Conservation (phyloP, 2,888 invertebrate genomes). For the Heliconius erato region DNA sequence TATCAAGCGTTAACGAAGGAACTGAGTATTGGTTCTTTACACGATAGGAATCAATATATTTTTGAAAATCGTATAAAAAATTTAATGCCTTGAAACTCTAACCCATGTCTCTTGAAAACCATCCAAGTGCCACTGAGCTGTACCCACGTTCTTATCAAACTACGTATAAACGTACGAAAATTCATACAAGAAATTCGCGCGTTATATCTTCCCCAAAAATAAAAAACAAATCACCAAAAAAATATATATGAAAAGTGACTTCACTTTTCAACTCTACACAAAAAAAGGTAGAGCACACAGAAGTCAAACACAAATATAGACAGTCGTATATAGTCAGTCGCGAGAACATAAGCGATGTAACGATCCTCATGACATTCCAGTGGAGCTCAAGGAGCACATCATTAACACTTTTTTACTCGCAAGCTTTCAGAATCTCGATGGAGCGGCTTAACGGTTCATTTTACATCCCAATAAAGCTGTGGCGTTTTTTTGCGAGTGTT, state of each 20-base stretch:
- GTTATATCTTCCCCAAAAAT: background rate
- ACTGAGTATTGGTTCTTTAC: too few relatives aligned
- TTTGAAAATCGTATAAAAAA: too few relatives aligned
- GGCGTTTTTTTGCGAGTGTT: constrained; percentile 2
- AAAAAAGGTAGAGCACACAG: background rate
- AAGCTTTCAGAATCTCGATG: constrained; percentile 22
- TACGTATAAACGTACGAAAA: too few relatives aligned
- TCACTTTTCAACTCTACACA: background rate
- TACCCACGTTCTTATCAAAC: too few relatives aligned
- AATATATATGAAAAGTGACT: background rate
- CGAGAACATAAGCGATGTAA: constrained; percentile 7
- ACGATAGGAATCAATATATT: too few relatives aligned
- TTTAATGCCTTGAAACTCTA: too few relatives aligned
- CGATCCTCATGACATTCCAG: constrained; percentile 28
- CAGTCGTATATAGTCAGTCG: background rate
- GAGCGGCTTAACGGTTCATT: constrained; percentile 27
- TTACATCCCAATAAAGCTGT: constrained; percentile 31
- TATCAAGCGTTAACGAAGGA: too few relatives aligned
- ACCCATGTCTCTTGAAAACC: too few relatives aligned
- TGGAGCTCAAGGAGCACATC: constrained; percentile 17
- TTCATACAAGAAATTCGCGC: too few relatives aligned
- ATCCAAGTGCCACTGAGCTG: too few relatives aligned
- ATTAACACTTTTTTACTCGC: constrained; percentile 30
- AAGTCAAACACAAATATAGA: constrained; percentile 1
- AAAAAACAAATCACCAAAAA: too few relatives aligned